A percentile compares a stretch with the other conserved stretches of the same genome.
phyloP scores from a whole-genome alignment of 2,888 invertebrate genomes.

The Daptonema setosum region DNA sequence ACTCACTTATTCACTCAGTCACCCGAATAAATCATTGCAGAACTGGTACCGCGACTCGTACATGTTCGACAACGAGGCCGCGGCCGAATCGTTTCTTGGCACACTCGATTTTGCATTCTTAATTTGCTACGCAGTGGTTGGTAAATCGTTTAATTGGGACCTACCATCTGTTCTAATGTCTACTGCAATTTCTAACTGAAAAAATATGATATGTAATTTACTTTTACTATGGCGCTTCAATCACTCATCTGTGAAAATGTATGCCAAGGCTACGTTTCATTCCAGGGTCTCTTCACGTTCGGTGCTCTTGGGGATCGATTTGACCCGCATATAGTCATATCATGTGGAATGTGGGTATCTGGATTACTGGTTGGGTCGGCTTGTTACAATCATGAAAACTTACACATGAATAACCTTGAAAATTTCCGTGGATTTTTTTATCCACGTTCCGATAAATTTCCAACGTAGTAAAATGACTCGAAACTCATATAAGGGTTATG shows the following conservation, averaged over 20 bases:
- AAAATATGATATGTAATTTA: background rate
- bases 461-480: too few relatives aligned
- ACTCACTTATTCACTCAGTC: too few relatives aligned
- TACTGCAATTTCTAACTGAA: background rate
- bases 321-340: constrained; percentile 28
- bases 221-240: constrained; percentile 1
- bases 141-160: background rate
- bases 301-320: constrained; percentile 32
- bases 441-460: too few relatives aligned
- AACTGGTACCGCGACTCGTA: background rate
- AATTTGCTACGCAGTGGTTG: constrained; percentile 16
- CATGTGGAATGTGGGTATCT: constrained; percentile 30
- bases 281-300: constrained; percentile 32
- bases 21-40: background rate
- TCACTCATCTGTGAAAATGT: too few relatives aligned
- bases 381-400: too few relatives aligned
- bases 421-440: constrained; percentile 25
- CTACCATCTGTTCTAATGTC: background rate
- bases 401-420: too few relatives aligned
- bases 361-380: constrained; percentile 23
- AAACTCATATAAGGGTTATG: too few relatives aligned
- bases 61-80: constrained; percentile 2
- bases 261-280: too few relatives aligned
- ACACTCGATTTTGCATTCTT: constrained; percentile 16
- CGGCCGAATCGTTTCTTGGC: constrained; percentile 16